These are phyloP conservation scores for Cephus rjabovi DNA, from an alignment of 2,888 invertebrate genomes.

Conservation along the genomic window DNA sequence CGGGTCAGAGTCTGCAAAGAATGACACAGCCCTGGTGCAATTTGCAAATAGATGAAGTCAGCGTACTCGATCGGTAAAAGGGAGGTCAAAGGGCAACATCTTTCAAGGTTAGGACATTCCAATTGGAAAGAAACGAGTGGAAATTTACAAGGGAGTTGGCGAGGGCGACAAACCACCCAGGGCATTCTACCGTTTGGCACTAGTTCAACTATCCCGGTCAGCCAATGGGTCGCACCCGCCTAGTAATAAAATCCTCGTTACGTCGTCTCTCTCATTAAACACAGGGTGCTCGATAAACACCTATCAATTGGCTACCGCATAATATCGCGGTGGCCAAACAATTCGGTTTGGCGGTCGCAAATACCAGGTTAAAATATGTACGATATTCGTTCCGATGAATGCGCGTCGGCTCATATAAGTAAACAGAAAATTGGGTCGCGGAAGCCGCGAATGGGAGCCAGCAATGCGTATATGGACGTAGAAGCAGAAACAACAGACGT, in stretches of 20 bases:
- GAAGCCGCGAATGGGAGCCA: not conserved
- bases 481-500: not conserved
- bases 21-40: not conserved
- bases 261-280: slow-evolving; percentile 41
- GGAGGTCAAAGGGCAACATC: not conserved
- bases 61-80: not conserved
- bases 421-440: slow-evolving; percentile 21
- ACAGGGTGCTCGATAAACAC: slow-evolving; percentile 34
- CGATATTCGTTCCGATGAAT: slow-evolving; percentile 24
- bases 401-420: slow-evolving; percentile 1
- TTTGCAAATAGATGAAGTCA: not conserved
- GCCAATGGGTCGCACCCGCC: not conserved
- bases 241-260: slow-evolving; percentile 36
- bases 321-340: slow-evolving; percentile 30
- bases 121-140: not conserved
- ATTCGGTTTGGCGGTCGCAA: slow-evolving; percentile 45
- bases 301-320: slow-evolving; percentile 22
- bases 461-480: not conserved
- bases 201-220: not conserved
- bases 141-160: not conserved
- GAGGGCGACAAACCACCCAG: not conserved
- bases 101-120: not conserved
- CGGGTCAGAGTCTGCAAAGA: not conserved
- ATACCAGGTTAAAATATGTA: slow-evolving; percentile 43
- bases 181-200: not conserved